Evolutionary conservation across 1,140 invertebrate species (phyloP).

Genomic region (Asbolus verrucosus): DNA sequence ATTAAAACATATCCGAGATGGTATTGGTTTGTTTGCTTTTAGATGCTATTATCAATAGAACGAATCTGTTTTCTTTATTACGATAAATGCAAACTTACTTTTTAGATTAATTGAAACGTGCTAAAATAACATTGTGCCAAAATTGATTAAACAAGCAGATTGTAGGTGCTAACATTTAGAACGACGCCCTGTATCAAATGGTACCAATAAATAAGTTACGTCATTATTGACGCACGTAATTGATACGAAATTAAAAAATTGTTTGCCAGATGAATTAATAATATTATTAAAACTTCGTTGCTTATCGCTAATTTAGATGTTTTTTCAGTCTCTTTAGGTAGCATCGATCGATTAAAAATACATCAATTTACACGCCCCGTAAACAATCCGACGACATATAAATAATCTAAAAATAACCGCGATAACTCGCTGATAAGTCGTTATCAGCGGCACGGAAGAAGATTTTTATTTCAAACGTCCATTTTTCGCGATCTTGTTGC

Average conservation of each 20-base stretch:
- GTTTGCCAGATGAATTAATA: background rate
- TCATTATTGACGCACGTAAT: slow-evolving; percentile 13
- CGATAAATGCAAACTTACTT: too few species aligned
- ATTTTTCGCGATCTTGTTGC: too few species aligned
- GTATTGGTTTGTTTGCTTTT: too few species aligned
- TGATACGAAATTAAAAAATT: slow-evolving; percentile 4
- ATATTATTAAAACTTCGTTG: background rate
- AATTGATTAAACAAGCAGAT: slow-evolving; percentile 3
- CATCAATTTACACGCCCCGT: slow-evolving; percentile 7
- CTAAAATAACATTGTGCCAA: background rate
- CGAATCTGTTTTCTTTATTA: too few species aligned
- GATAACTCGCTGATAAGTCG: slow-evolving; percentile 20
- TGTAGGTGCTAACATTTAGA: slow-evolving; percentile 12
- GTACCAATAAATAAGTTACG: slow-evolving; percentile 32
- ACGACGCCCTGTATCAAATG: slow-evolving; percentile 7
- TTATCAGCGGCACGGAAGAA: background rate
- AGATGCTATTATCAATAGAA: too few species aligned
- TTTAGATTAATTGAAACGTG: too few species aligned
- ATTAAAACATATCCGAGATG: too few species aligned
- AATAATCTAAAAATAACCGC: slow-evolving; percentile 22
- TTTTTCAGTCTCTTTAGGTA: background rate
- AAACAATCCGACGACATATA: background rate
- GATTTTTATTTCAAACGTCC: background rate
- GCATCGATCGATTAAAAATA: too few species aligned
- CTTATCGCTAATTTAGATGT: too few species aligned